Evolutionary conservation across 2,888 invertebrate species (phyloP).

Genomic region (Leucophenga montana): DNA sequence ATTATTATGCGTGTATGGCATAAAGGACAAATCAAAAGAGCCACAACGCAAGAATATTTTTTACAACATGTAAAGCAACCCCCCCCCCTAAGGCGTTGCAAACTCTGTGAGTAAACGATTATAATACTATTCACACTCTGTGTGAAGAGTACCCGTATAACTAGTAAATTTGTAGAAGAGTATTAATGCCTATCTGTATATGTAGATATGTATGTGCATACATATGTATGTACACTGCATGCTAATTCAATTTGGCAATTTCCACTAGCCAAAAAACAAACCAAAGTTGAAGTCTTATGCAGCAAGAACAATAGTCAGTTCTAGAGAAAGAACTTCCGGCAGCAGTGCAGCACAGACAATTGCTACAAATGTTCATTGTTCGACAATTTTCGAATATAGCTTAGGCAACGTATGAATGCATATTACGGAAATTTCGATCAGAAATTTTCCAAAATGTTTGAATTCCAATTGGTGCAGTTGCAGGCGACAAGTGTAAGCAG

Average conservation of each 20-base stretch:
- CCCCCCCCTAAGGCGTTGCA: no score
- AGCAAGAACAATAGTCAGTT: background rate
- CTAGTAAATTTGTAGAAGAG: no score
- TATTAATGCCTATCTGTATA: no score
- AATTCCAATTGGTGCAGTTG: background rate
- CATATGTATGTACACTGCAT: no score
- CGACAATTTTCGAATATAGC: slow-evolving; percentile 11
- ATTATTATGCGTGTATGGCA: no score
- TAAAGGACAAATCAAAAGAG: no score
- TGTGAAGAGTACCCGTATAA: no score
- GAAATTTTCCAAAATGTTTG: slow-evolving; percentile 8
- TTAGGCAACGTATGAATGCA: slow-evolving; percentile 7
- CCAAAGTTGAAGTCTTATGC: background rate
- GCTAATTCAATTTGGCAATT: slow-evolving; percentile 23
- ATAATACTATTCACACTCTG: no score
- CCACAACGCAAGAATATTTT: no score
- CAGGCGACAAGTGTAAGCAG: background rate
- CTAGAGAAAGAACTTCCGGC: background rate
- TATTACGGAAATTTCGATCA: background rate
- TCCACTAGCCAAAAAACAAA: slow-evolving; percentile 5
- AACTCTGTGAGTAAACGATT: no score
- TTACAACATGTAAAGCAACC: no score
- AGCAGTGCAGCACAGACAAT: background rate
- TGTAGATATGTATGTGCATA: no score
- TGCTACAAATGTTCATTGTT: slow-evolving; percentile 16